A percentile compares a stretch with the other conserved stretches of the same genome.
These are phyloP conservation scores for Pollimyrus isidori DNA, from an alignment of 2,113 vertebrate genomes.

Conservation along the genomic window DNA sequence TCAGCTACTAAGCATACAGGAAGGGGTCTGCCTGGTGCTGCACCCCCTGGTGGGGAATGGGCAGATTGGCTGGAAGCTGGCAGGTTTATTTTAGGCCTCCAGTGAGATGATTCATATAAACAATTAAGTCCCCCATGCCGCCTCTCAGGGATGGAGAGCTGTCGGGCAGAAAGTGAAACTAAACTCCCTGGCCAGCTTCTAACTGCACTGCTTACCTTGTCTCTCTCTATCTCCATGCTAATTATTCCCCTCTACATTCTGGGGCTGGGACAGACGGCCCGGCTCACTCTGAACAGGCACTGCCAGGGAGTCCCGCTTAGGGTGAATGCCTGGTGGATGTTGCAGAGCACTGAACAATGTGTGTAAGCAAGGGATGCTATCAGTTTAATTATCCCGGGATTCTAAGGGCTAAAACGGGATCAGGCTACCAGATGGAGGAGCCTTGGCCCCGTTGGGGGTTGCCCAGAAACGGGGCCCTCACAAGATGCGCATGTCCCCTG, in stretches of 20 bases:
- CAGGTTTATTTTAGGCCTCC: not conserved
- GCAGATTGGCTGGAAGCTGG: not conserved
- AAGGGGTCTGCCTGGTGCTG: not conserved
- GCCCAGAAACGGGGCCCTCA: not conserved
- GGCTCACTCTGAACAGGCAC: not conserved
- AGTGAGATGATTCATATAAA: not conserved
- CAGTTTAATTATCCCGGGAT: no score
- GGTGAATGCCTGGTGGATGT: not conserved
- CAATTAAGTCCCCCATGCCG: not conserved
- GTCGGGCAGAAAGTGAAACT: not conserved
- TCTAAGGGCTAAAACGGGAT: not conserved
- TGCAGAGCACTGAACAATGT: not conserved
- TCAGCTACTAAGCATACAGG: not conserved
- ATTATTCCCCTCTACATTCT: no score
- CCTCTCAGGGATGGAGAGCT: not conserved
- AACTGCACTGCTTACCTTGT: not conserved
- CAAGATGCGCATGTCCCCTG: not conserved
- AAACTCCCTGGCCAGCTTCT: not conserved
- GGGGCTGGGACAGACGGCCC: no score
- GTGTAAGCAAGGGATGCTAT: not conserved
- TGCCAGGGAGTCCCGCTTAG: not conserved
- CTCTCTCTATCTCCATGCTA: no score
- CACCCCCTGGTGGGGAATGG: not conserved
- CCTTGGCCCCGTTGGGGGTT: not conserved
- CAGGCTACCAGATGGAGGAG: not conserved